phyloP scores from a whole-genome alignment of 2,888 invertebrate genomes.

The Amblyteles armatorius region DNA sequence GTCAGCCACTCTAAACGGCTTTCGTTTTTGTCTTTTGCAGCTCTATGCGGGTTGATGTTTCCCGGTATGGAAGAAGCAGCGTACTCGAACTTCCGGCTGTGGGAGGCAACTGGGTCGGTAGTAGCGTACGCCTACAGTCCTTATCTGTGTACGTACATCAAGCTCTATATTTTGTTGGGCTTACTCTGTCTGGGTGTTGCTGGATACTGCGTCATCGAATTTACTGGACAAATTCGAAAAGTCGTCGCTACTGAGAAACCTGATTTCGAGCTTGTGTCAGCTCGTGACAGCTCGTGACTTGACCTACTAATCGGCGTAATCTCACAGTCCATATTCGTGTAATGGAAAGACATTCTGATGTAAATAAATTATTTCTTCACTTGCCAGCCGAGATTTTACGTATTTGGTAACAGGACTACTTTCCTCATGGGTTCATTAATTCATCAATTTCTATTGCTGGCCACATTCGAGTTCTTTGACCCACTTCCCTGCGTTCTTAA shows the following conservation, averaged over 20 bases:
- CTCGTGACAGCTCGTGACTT: conserved; percentile 37
- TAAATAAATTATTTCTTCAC: background rate
- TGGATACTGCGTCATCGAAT: conserved; percentile 91
- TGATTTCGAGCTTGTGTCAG: conserved; percentile 80
- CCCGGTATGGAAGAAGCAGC: conserved; percentile 95
- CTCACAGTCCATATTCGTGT: background rate
- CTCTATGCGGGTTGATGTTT: conserved; percentile 94
- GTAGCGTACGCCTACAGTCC: conserved; percentile 93
- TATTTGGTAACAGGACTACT: background rate
- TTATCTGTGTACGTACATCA: conserved; percentile 90
- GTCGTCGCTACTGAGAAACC: conserved; percentile 71
- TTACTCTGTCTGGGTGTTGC: conserved; percentile 90
- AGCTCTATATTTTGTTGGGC: conserved; percentile 89
- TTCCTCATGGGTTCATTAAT: background rate
- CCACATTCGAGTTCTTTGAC: too few species aligned
- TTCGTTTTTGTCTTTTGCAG: conserved; percentile 83
- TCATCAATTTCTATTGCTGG: too few species aligned
- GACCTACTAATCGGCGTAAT: conserved; percentile 30
- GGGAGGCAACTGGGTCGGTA: conserved; percentile 96
- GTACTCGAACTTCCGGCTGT: conserved; percentile 96
- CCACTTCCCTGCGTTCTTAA: too few species aligned
- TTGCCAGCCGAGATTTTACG: background rate
- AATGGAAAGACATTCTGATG: background rate
- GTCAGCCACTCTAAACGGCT: background rate
- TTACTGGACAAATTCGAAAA: conserved; percentile 72